Evolutionary conservation across 2,797 vertebrate species (phyloP).

Genomic region (Scleropages formosus): DNA sequence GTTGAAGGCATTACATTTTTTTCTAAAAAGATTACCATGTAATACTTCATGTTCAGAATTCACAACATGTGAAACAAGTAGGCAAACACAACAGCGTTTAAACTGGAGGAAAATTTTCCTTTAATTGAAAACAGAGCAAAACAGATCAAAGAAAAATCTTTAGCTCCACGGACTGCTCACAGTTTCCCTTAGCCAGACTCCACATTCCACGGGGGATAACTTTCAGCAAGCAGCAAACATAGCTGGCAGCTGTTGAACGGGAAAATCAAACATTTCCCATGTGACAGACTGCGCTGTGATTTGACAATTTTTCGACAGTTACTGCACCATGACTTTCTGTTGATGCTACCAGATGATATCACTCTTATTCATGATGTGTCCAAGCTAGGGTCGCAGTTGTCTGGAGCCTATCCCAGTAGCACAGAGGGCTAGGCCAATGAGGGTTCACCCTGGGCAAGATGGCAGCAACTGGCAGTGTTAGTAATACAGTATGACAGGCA

Average conservation of each 20-base stretch:
- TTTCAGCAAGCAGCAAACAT: not conserved
- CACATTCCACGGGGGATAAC: slow-evolving; percentile 18
- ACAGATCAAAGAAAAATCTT: slow-evolving; percentile 55
- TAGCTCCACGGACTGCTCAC: slow-evolving; percentile 40
- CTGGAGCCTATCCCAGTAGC: too few relatives aligned
- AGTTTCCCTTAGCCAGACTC: slow-evolving; percentile 23
- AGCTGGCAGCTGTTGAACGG: slow-evolving; percentile 17
- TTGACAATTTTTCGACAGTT: not conserved
- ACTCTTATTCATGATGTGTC: not conserved
- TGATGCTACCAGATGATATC: not conserved
- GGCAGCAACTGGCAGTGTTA: too few relatives aligned
- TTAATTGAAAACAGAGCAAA: slow-evolving; percentile 58
- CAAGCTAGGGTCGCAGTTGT: not conserved
- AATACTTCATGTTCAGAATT: not conserved
- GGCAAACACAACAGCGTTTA: slow-evolving; percentile 19
- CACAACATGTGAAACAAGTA: slow-evolving; percentile 25
- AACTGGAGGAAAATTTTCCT: slow-evolving; percentile 36
- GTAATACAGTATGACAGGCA: too few relatives aligned
- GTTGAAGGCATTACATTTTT: too few relatives aligned
- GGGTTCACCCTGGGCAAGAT: too few relatives aligned
- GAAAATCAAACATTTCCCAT: slow-evolving; percentile 19
- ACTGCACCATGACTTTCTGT: not conserved
- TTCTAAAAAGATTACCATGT: too few relatives aligned
- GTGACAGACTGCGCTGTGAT: not conserved
- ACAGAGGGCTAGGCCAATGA: too few relatives aligned